Conservation (phyloP, 2,888 invertebrate species). For the Caenorhabditis doughertyi region DNA sequence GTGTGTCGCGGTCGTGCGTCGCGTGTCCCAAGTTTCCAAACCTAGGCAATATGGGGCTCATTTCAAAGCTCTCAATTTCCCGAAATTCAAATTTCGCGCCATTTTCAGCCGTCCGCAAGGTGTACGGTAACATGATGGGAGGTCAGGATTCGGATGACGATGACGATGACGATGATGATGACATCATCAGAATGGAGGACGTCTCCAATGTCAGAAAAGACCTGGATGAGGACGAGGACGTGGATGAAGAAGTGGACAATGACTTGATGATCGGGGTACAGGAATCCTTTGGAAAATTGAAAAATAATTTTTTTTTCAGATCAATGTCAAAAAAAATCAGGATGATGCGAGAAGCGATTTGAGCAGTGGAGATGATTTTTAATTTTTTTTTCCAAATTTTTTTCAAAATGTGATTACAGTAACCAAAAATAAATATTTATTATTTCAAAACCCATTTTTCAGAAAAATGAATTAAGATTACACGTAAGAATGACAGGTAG, state of each 20-base stretch:
- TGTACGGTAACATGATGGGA: conserved; percentile 82
- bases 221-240: not conserved
- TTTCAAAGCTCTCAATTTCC: conserved; percentile 1
- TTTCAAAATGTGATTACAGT: not conserved
- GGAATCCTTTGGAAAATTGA: no score
- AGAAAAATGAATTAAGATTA: no score
- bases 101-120: conserved; percentile 59
- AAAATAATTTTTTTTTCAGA: no score
- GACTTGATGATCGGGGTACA: conserved; percentile 48
- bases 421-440: not conserved
- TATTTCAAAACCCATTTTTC: no score
- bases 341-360: conserved; percentile 52
- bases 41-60: conserved; percentile 5
- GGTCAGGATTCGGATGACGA: conserved; percentile 72
- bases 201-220: conserved; percentile 16
- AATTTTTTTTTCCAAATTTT: conserved; percentile 15
- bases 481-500: conserved; percentile 19
- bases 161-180: conserved; percentile 47
- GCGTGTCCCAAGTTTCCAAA: not conserved
- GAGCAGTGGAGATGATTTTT: conserved; percentile 70
- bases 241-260: conserved; percentile 17
- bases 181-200: conserved; percentile 40
- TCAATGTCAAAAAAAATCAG: conserved; percentile 15
- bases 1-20: not conserved
- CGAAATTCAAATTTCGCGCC: not conserved